Evolutionary conservation across 2,797 vertebrate genomes (phyloP).

Genomic region (Sciurus carolinensis): DNA sequence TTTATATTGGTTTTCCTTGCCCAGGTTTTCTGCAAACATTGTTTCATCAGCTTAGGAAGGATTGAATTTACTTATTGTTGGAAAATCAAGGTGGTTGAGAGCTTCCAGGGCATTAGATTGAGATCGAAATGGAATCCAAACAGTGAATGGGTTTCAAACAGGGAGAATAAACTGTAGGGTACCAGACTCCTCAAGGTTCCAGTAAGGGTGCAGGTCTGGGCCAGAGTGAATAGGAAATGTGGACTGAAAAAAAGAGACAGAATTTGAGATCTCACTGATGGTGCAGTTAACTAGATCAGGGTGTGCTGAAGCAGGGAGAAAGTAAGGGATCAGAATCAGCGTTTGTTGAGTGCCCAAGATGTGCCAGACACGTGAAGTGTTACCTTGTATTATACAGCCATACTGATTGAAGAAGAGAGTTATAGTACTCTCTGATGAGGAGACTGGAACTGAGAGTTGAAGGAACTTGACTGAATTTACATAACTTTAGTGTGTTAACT

Average conservation of each 20-base stretch:
- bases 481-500: neutral
- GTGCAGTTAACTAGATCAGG: neutral
- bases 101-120: neutral
- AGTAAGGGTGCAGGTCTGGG: rapidly evolving
- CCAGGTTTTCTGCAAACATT: neutral
- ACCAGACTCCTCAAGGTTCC: neutral
- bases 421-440: neutral
- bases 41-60: neutral
- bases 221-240: neutral
- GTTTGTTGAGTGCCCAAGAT: neutral
- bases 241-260: neutral
- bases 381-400: neutral
- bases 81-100: neutral
- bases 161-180: neutral
- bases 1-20: slow-evolving; percentile 52
- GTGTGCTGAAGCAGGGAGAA: neutral
- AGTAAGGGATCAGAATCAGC: neutral
- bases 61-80: slow-evolving; percentile 22
- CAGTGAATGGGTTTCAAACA: neutral
- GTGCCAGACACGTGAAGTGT: neutral
- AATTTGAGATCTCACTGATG: neutral
- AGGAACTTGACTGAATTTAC: neutral
- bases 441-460: neutral
- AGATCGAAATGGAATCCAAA: neutral
- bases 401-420: neutral